A percentile compares a stretch with the other conserved stretches of the same genome.
Conservation (phyloP, 2,888 invertebrate genomes). For the Stramonita haemastoma region DNA sequence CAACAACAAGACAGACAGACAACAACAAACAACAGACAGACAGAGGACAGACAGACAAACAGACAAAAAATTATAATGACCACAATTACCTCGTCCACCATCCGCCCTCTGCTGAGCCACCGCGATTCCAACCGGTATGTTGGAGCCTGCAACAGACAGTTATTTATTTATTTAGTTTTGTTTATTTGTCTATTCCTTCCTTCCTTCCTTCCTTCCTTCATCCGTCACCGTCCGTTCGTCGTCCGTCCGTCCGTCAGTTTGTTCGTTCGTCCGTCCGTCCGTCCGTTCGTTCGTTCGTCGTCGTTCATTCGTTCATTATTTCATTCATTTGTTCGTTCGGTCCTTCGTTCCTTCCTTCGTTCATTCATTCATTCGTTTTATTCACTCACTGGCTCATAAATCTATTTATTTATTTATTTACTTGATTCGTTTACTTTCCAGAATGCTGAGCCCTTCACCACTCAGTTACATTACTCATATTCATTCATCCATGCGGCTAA, state of each 20-base stretch:
- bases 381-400: too few relatives aligned
- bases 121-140: constrained; percentile 70
- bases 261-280: too few relatives aligned
- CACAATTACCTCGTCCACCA: constrained; percentile 37
- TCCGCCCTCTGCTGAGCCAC: constrained; percentile 62
- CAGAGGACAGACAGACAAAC: neutral
- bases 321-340: too few relatives aligned
- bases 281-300: too few relatives aligned
- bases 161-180: neutral
- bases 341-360: too few relatives aligned
- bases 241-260: too few relatives aligned
- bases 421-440: neutral
- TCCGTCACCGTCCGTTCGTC: too few relatives aligned
- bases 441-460: neutral
- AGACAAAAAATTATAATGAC: neutral
- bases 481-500: neutral
- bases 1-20: neutral
- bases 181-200: too few relatives aligned
- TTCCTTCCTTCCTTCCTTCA: too few relatives aligned
- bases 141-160: constrained; percentile 45
- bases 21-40: neutral
- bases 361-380: too few relatives aligned
- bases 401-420: too few relatives aligned
- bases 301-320: too few relatives aligned
- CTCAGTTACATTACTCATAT: neutral